Conservation (phyloP, 2,113 vertebrate species). For the Cyphomyrus discorhynchus region DNA sequence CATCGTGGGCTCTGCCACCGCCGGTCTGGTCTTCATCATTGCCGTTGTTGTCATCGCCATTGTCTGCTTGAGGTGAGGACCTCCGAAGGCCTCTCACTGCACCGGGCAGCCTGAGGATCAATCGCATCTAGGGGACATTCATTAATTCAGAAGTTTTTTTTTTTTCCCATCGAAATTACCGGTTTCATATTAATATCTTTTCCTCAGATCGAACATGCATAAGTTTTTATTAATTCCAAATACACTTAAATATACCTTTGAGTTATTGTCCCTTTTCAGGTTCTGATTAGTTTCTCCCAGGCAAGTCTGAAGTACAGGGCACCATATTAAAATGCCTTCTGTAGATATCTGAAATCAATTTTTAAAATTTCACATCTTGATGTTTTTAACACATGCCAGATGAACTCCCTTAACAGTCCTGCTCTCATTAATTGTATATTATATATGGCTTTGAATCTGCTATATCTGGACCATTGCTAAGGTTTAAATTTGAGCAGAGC, state of each 20-base stretch:
- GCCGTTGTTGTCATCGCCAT: constrained; percentile 87
- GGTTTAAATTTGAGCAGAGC: background rate
- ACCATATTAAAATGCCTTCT: background rate
- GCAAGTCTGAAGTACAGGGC: background rate
- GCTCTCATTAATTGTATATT: background rate
- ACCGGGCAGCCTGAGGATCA: background rate
- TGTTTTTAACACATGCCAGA: constrained; percentile 2
- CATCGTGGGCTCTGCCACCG: constrained; percentile 85
- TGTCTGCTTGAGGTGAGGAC: constrained; percentile 88
- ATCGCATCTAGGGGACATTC: background rate
- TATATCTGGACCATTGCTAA: background rate
- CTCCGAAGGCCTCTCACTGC: background rate
- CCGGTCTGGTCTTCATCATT: constrained; percentile 84
- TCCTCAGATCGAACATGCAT: background rate
- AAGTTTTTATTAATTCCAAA: background rate
- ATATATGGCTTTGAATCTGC: background rate
- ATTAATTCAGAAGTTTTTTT: background rate
- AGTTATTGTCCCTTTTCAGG: background rate
- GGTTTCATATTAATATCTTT: background rate
- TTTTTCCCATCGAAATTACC: background rate
- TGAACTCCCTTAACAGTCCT: background rate
- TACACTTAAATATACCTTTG: background rate
- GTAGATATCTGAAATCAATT: constrained; percentile 1
- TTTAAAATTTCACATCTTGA: constrained; percentile 2
- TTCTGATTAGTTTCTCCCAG: background rate